Base-by-base conservation (phyloP, 2,888 invertebrate genomes). In the Microctonus hyperodae region DNA sequence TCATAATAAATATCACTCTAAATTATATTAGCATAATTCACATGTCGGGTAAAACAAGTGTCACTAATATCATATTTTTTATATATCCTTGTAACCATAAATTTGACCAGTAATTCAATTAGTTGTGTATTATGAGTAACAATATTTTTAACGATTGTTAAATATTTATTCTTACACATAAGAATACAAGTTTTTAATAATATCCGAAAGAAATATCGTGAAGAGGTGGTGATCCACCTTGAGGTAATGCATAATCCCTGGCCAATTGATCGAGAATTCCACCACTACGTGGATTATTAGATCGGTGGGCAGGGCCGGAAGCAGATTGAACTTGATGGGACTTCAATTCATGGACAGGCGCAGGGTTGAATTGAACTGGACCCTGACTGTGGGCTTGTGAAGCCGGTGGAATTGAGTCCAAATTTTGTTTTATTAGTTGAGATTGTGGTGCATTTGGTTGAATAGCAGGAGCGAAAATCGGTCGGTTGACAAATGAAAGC, bases 161-260 rank as follows among this genome's bases (percentile, higher is more conserved):
- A 44, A 16, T n/a, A 44, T 44, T 44, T 44, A 44, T 44, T 28
- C n/a, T 28, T 25, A 55, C 55, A 25, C 16, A n/a, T n/a, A 28
- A 7, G 3, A 13, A 11, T 13, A 51, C 51, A 11, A 48, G 61
- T 50, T 51, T 50, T 85, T 89, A 92, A 83, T 91, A 93, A 82
- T 91, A 91, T 77, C 94, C 93, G 80, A 94, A 94, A 68, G 92
- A 90, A 83, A 94, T 93, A 78, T 94, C 94, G 78, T 94, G 93
- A 40, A 92, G 86, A 0, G 93, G 89, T 40, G 88, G 86, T 0
- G 91, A 87, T 9, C 89, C 87, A 28, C 89, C 89, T 72, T 89
- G 87, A 0, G 94, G 94, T 57, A 94, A 83, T 11, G 92, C 90
- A 79, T 92, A 94, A 76, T 94, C 94, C 79, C 91, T 91, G 59